phyloP scores from a whole-genome alignment of 1,140 invertebrate species.

The Zaprionus taronus region DNA sequence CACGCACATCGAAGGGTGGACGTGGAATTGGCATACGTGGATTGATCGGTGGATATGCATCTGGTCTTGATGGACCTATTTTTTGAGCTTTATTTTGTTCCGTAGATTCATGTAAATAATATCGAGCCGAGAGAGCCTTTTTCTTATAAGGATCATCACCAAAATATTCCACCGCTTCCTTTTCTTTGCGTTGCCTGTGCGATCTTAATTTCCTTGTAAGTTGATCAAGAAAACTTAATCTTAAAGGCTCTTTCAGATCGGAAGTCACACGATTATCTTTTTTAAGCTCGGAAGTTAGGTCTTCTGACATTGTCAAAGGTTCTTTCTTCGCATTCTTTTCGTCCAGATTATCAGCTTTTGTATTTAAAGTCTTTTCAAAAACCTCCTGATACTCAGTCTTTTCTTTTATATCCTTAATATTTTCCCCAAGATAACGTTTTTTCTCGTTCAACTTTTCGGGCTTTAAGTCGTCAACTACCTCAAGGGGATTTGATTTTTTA shows the following conservation, averaged over 20 bases:
- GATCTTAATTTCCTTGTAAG: background rate
- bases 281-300: background rate
- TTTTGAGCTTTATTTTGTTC: background rate
- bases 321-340: background rate
- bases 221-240: background rate
- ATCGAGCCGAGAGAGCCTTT: background rate
- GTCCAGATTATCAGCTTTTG: background rate
- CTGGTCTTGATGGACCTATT: conserved; percentile 20
- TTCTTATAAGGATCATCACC: conserved; percentile 28
- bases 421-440: background rate
- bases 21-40: conserved; percentile 57
- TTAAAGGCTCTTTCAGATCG: background rate
- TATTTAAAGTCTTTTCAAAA: background rate
- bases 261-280: background rate
- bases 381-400: background rate
- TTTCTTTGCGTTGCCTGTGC: background rate
- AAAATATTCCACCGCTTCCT: conserved; percentile 14
- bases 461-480: background rate
- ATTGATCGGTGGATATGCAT: conserved; percentile 61
- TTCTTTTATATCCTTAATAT: background rate
- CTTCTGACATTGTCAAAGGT: background rate
- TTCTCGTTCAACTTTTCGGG: background rate
- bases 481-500: background rate
- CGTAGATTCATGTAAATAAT: background rate
- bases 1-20: conserved; percentile 68